Evolutionary conservation across 2,113 vertebrate species (phyloP), one percentile per base, ranked within the genome.

Genomic region (Colinus virginianus): DNA sequence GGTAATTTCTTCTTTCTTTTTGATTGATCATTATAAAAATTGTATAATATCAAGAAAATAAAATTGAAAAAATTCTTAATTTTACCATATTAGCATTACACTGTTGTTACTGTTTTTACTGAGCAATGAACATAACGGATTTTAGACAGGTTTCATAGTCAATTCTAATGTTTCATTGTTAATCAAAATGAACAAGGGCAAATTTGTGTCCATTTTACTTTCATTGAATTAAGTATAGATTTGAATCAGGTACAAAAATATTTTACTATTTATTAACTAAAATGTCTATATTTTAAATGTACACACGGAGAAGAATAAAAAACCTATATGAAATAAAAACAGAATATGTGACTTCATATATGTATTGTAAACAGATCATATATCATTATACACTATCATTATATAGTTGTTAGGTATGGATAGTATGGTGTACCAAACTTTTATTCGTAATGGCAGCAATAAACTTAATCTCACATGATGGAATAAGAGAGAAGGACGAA

Each of bases 21-120:
- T 55, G 68, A 58, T 9, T 42, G 89, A 80, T 6, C 67, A 78
- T 46, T 49, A 9, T 36, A 67, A 93, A 74, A 94, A 90, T 87
- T 67, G n/a, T 40, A 28, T 23, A 30, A 79, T 68, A 59, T 95
- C 43, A 88, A 93, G 42, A 36, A 96, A 90, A 62, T 66, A 34
- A 71, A 77, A 58, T 59, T 87, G 81, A 43, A 93, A 93, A 96
- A 96, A 96, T n/a, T 0, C 6, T 51, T 66, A 25, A 83, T 32
- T 72, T 80, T 66, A 62, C 64, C 70, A 61, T 66, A 87, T 94
- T 90, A 72, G 84, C 34, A 40, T 42, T 19, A 89, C 75, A 69
- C 40, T 92, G 23, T 40, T 90, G 42, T 58, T 61, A 62, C 82
- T 81, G 7, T 89, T 91, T 82, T 87, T 95, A 87, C 26, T 23